These are phyloP conservation scores for Catocala fraxini DNA, from an alignment of 2,888 invertebrate genomes.

Conservation along the genomic window DNA sequence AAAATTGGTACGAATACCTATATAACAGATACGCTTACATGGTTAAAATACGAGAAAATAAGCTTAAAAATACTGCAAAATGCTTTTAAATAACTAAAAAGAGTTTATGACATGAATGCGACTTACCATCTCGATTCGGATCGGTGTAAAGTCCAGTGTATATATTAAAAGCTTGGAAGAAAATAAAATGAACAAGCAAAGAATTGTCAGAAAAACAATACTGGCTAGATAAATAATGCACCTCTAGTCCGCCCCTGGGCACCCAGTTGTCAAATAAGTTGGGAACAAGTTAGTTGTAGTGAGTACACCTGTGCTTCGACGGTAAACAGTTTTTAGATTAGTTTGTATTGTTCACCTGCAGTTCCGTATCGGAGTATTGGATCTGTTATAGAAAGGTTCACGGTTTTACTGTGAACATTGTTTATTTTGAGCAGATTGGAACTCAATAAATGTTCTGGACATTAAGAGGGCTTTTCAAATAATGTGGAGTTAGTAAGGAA, in stretches of 20 bases:
- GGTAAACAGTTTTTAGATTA: constrained; percentile 53
- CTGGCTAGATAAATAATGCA: not conserved
- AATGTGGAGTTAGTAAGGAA: too few species aligned
- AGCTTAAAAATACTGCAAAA: too few species aligned
- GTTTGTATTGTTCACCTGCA: constrained; percentile 40
- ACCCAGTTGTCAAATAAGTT: constrained; percentile 46
- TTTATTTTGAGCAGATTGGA: constrained; percentile 14
- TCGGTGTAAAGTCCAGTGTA: too few species aligned
- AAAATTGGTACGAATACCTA: too few species aligned
- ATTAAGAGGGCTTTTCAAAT: too few species aligned
- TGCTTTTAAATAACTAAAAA: too few species aligned
- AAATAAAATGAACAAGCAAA: not conserved
- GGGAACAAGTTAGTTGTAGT: constrained; percentile 35
- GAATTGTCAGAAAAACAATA: constrained; percentile 2
- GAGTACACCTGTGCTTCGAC: constrained; percentile 39
- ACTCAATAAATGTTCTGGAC: not conserved
- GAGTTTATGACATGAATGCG: too few species aligned
- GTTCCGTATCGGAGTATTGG: constrained; percentile 31
- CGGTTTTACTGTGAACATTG: not conserved
- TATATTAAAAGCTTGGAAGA: not conserved
- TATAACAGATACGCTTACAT: too few species aligned
- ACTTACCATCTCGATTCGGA: too few species aligned
- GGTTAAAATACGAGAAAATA: too few species aligned
- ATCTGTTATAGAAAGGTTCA: constrained; percentile 9
- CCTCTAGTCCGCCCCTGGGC: constrained; percentile 31